These are phyloP conservation scores for Turritopsis rubra DNA, from an alignment of 30 jellyfish, hydroid and myxozoan genomes.

Conservation along the genomic window DNA sequence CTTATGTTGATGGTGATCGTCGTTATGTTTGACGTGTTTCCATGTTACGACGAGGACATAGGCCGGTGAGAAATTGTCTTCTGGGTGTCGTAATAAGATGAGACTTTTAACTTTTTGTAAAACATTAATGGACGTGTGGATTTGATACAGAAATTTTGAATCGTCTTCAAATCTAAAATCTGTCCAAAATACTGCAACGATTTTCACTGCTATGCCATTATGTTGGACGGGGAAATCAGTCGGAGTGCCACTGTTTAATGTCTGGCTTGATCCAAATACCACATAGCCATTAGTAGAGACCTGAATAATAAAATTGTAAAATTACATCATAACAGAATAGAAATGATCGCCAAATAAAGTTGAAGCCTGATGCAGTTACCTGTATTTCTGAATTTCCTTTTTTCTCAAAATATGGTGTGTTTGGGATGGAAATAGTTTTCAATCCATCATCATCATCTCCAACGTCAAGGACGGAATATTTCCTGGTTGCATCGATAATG, in stretches of 20 bases:
- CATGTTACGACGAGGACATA: neutral
- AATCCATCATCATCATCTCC: constrained; percentile 1
- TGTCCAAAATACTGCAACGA: constrained; percentile 10
- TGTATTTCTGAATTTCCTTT: neutral
- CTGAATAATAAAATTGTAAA: neutral
- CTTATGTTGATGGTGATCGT: neutral
- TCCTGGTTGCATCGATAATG: neutral
- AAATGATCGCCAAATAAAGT: too few relatives aligned
- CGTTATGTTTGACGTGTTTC: neutral
- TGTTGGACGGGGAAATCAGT: neutral
- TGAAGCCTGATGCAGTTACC: too few relatives aligned
- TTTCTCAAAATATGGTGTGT: neutral
- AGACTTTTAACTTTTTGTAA: neutral
- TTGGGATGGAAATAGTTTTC: neutral
- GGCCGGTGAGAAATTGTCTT: neutral
- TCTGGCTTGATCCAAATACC: neutral
- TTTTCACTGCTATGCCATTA: neutral
- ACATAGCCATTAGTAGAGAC: neutral
- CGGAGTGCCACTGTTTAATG: neutral
- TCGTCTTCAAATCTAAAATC: neutral
- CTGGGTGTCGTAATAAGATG: neutral
- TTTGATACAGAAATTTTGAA: neutral
- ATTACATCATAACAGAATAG: too few relatives aligned
- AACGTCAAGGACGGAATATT: neutral
- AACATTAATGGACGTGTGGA: neutral